Percentiles rank a stretch among this genome's conserved stretches.
Conservation (phyloP, 2,797 vertebrate species). For the Pseudotriccus pelzelni region DNA sequence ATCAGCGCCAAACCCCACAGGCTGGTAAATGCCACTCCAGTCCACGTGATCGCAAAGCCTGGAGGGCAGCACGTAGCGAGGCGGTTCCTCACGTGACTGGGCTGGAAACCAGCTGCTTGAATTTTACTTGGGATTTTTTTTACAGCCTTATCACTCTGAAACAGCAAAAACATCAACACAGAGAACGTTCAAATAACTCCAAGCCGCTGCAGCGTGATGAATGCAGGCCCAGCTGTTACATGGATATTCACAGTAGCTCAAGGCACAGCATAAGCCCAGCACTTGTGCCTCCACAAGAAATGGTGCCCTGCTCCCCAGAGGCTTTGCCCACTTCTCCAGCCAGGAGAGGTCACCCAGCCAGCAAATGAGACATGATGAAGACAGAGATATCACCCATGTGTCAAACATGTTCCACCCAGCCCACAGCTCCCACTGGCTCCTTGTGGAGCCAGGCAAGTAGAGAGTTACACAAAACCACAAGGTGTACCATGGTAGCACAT, state of each 20-base stretch:
- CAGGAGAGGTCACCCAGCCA: not conserved
- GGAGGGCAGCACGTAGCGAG: not conserved
- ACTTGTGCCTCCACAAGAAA: not conserved
- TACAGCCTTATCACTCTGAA: not conserved
- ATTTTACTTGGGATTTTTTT: not conserved
- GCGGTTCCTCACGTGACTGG: rapidly evolving
- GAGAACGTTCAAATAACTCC: not conserved
- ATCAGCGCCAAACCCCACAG: rapidly evolving
- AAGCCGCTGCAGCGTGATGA: rapidly evolving
- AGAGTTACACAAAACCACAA: not conserved
- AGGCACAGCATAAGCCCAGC: not conserved
- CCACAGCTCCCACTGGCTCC: not conserved
- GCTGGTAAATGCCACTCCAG: not conserved
- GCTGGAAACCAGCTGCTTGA: not conserved
- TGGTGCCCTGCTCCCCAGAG: not conserved
- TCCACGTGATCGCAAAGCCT: not conserved
- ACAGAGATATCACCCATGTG: rapidly evolving
- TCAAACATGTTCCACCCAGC: rapidly evolving
- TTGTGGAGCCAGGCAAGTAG: not conserved
- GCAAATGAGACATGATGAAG: not conserved
- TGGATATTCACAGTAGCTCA: not conserved
- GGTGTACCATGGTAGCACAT: not conserved
- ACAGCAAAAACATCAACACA: not conserved
- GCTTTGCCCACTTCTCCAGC: not conserved
- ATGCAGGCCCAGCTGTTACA: not conserved